Conservation (phyloP, 2,113 vertebrate genomes). For the Perca flavescens region DNA sequence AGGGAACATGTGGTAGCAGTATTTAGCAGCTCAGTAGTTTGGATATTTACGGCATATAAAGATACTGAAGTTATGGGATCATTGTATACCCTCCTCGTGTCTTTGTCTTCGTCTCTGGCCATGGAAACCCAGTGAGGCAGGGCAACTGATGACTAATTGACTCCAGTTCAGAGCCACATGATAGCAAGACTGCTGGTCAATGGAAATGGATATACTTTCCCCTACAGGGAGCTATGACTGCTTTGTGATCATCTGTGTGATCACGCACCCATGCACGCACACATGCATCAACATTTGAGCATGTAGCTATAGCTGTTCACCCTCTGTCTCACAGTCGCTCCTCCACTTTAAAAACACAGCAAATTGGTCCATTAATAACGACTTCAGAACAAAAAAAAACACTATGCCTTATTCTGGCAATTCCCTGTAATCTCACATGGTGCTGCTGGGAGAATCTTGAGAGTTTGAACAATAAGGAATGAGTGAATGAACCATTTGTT, state of each 20-base stretch:
- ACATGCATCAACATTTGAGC: constrained; percentile 33
- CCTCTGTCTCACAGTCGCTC: constrained; percentile 33
- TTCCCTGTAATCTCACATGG: constrained; percentile 31
- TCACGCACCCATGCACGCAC: constrained; percentile 34
- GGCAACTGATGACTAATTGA: constrained; percentile 71
- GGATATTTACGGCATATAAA: constrained; percentile 31
- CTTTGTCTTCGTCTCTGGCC: constrained; percentile 50
- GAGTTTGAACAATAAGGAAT: constrained; percentile 35
- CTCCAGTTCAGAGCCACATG: constrained; percentile 72
- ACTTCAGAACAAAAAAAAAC: constrained; percentile 40
- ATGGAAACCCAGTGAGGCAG: constrained; percentile 71
- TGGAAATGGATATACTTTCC: constrained; percentile 78
- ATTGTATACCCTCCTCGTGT: constrained; percentile 21
- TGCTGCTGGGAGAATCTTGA: constrained; percentile 20
- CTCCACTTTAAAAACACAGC: constrained; percentile 36
- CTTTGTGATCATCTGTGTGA: constrained; percentile 65
- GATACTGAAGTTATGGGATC: constrained; percentile 38
- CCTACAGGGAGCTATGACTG: constrained; percentile 44
- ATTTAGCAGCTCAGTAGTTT: constrained; percentile 27
- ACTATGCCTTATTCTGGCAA: constrained; percentile 20
- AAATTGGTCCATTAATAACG: constrained; percentile 35
- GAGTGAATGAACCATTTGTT: constrained; percentile 17
- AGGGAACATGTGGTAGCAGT: constrained; percentile 52
- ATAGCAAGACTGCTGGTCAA: constrained; percentile 74
- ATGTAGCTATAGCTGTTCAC: constrained; percentile 41